Base-by-base conservation (phyloP, 92 coral and sea anemone species). In the Paramuricea clavata region DNA sequence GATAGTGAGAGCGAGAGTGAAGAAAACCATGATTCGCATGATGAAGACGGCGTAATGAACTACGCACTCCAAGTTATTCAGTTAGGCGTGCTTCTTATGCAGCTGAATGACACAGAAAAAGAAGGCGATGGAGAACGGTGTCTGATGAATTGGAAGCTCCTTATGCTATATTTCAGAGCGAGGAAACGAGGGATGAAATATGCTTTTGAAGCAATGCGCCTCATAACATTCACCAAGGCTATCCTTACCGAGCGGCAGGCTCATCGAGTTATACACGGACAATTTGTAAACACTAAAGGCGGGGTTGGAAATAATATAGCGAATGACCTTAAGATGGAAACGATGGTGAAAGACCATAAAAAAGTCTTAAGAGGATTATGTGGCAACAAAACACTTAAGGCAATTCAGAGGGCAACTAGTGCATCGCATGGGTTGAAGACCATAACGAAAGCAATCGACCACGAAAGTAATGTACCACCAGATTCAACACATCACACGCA, bases 171-270 rank as follows among this genome's bases (percentile, higher is more conserved):
- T 28, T 91, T 88, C 34, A 32, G 91, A 31, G 57, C 85, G 5
- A 19, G 90, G 8, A 0, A 82, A 0, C 60, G 87, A 2, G 86
- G 85, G 15, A 89, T 70, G 73, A 92, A 92, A 76, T 92, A 92
- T 64, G 92, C 81, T 12, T 92, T 62, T 60, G 92, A 92, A 36
- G 90, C 90, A 10, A 92, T 92, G 94, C 76, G 93, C 15, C 75
- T 90, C n/a, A 80, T 87, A 52, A 91, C 86, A 7, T 86, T 74
- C 83, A 71, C 57, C 43, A 90, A 82, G 22, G 93, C 87, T 65
- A 31, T 87, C 34, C 87, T 81, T 65, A 83, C 83, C 9, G 89
- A 88, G 68, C 69, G 44, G 44, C 44, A 39, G 44, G 80, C 70
- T 5, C 70, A 62, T 62, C 13, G 70, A 26, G 21, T 62, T 8